Evolutionary conservation across 2,888 invertebrate species (phyloP).

Genomic region (Ectemnius continuus): DNA sequence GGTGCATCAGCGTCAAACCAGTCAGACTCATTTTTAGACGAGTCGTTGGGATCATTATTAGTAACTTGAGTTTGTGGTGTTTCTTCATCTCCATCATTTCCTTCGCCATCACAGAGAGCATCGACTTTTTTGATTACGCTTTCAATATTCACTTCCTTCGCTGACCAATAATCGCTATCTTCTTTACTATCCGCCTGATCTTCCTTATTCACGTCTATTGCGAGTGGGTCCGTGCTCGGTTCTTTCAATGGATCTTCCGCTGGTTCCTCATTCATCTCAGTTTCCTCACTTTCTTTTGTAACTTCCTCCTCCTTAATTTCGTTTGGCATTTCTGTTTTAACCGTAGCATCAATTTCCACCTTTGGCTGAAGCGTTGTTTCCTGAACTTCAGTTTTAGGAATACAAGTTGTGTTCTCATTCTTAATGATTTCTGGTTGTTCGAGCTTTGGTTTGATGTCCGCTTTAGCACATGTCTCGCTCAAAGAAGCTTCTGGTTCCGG

Average conservation of each 20-base stretch:
- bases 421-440: constrained; percentile 51
- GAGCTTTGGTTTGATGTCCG: constrained; percentile 50
- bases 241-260: constrained; percentile 66
- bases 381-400: constrained; percentile 45
- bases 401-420: constrained; percentile 32
- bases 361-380: constrained; percentile 47
- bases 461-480: constrained; percentile 20
- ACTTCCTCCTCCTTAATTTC: constrained; percentile 65
- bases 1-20: constrained; percentile 70
- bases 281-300: constrained; percentile 59
- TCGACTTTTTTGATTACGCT: constrained; percentile 90
- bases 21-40: constrained; percentile 65
- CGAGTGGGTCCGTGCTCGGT: constrained; percentile 67
- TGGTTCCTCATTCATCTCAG: constrained; percentile 66
- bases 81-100: constrained; percentile 68
- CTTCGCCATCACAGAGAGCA: constrained; percentile 80
- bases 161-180: constrained; percentile 88
- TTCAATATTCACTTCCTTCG: constrained; percentile 88
- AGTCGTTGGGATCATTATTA: constrained; percentile 63
- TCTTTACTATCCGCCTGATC: constrained; percentile 81
- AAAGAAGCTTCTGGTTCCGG: constrained; percentile 40
- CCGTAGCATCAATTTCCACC: constrained; percentile 48
- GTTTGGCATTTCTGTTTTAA: constrained; percentile 57
- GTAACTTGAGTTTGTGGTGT: constrained; percentile 59
- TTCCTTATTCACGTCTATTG: constrained; percentile 75